Percentiles rank a stretch among this genome's conserved stretches.
Evolutionary conservation across 2,888 invertebrate species (phyloP).

Genomic region (Drosophila austrosaltans): DNA sequence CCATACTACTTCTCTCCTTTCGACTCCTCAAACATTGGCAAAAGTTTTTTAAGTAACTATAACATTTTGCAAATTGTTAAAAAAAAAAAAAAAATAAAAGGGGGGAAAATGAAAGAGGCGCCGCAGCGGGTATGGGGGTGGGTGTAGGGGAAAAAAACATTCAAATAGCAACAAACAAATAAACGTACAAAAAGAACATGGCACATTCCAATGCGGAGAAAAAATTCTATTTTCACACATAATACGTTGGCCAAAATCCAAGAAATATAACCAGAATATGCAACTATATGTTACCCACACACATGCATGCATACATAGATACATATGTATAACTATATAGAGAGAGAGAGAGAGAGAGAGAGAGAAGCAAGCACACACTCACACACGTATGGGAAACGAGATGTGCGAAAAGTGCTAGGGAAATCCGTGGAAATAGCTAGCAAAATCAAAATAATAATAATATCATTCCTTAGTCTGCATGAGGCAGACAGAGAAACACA

Average conservation of each 20-base stretch:
- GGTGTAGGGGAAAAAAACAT: conserved; percentile 40
- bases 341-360: conserved; percentile 25
- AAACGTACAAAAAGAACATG: conserved; percentile 61
- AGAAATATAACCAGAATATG: conserved; percentile 67
- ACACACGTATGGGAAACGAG: conserved; percentile 19
- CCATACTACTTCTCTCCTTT: not conserved
- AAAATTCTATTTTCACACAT: conserved; percentile 79
- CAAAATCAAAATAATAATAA: conserved; percentile 31
- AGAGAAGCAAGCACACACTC: not conserved
- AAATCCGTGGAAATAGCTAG: conserved; percentile 60
- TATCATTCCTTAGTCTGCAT: conserved; percentile 43
- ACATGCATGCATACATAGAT: not conserved
- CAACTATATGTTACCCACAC: conserved; percentile 24
- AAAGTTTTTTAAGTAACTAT: conserved; percentile 55
- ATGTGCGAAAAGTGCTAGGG: conserved; percentile 36
- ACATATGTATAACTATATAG: conserved; percentile 44
- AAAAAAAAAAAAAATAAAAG: conserved; percentile 21
- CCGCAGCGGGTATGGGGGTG: not conserved
- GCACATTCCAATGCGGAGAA: conserved; percentile 72
- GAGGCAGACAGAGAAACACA: conserved; percentile 24
- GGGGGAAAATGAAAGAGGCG: conserved; percentile 1
- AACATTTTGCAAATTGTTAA: conserved; percentile 68
- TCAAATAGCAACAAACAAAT: conserved; percentile 47
- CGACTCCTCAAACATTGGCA: not conserved
- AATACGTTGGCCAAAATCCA: conserved; percentile 75